These are phyloP conservation scores for Montipora capitata DNA, from an alignment of 92 coral and sea anemone species.

Conservation along the genomic window DNA sequence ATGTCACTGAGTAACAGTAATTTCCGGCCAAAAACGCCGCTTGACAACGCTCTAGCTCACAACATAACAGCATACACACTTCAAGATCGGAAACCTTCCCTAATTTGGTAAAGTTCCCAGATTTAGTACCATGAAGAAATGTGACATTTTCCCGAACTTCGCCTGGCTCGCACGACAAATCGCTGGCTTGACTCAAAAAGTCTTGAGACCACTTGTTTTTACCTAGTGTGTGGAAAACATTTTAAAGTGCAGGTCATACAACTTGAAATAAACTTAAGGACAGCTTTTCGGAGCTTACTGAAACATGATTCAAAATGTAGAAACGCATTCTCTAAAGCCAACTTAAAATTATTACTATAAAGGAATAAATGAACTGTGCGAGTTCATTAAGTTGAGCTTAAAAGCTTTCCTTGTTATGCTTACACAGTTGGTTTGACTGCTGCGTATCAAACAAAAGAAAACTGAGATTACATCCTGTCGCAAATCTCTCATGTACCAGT, in stretches of 20 bases:
- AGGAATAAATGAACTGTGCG: no score
- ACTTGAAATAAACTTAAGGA: not conserved
- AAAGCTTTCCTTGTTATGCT: not conserved
- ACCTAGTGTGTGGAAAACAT: not conserved
- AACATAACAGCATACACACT: slow-evolving; percentile 92
- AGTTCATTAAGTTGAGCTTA: no score
- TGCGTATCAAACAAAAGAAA: not conserved
- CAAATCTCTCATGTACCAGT: slow-evolving; percentile 20
- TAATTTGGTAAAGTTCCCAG: slow-evolving; percentile 91
- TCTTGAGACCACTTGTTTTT: slow-evolving; percentile 68
- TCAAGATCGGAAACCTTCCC: slow-evolving; percentile 94
- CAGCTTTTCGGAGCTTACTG: not conserved
- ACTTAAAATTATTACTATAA: not conserved
- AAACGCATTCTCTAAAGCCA: not conserved
- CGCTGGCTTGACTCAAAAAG: slow-evolving; percentile 75
- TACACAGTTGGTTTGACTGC: not conserved
- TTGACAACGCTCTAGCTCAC: slow-evolving; percentile 89
- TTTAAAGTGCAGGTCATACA: no score
- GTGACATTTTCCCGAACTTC: slow-evolving; percentile 82
- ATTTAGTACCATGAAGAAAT: slow-evolving; percentile 93
- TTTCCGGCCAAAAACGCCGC: slow-evolving; percentile 93
- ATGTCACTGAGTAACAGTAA: slow-evolving; percentile 90
- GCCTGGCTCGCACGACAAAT: slow-evolving; percentile 78
- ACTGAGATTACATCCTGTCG: not conserved
- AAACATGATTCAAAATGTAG: no score